Evolutionary conservation across 2,888 invertebrate genomes (phyloP).

Genomic region (Hypercompe scribonia): DNA sequence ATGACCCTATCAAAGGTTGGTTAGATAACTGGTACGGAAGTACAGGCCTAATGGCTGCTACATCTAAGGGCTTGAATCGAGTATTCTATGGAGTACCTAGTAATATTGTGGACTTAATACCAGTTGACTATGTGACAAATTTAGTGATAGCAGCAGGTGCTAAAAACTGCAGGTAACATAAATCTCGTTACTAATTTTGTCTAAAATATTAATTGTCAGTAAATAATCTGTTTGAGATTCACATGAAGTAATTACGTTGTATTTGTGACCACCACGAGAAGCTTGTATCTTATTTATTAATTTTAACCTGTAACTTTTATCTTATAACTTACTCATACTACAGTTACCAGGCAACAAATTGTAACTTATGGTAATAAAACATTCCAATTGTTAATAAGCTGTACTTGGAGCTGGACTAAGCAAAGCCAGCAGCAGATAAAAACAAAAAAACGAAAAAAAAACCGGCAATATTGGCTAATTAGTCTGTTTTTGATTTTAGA

Average conservation of each 20-base stretch:
- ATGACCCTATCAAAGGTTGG: constrained; percentile 55
- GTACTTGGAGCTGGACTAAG: not conserved
- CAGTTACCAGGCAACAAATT: not conserved
- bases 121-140: constrained; percentile 58
- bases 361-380: not conserved
- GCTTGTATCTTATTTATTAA: not conserved
- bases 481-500: constrained; percentile 22
- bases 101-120: constrained; percentile 50
- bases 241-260: not conserved
- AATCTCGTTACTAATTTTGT: not conserved
- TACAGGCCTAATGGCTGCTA: constrained; percentile 28
- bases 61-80: constrained; percentile 43
- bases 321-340: too few relatives aligned
- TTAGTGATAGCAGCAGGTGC: constrained; percentile 53
- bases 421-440: not conserved
- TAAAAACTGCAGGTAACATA: constrained; percentile 35
- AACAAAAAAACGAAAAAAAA: not conserved
- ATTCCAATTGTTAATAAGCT: not conserved
- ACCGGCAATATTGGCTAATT: not conserved
- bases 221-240: not conserved
- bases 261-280: too few relatives aligned
- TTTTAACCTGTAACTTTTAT: not conserved
- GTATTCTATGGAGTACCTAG: constrained; percentile 30
- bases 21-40: constrained; percentile 54
- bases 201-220: not conserved